Conservation (phyloP, 1,140 invertebrate species). For the Teleogryllus occipitalis region DNA sequence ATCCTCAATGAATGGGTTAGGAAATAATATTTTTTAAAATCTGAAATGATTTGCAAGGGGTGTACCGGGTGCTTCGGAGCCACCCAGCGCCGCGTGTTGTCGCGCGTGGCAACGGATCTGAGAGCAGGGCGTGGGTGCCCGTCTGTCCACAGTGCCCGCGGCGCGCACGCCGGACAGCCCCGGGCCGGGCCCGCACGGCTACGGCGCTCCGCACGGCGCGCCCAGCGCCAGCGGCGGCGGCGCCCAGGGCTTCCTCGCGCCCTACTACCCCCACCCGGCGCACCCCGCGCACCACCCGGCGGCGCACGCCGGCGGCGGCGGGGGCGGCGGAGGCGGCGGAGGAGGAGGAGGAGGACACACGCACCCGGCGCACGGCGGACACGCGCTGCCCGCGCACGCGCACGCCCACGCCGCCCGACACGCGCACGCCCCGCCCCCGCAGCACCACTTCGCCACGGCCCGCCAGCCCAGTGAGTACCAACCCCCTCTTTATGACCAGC, state of each 20-base stretch:
- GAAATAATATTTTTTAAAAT: neutral
- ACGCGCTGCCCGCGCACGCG: neutral
- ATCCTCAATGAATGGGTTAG: no score
- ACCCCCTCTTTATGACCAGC: neutral
- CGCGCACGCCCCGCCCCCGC: neutral
- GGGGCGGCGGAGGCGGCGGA: no score
- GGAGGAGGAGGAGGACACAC: neutral
- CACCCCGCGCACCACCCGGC: conserved; percentile 15
- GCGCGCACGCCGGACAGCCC: conserved; percentile 46
- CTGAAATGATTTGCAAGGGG: neutral
- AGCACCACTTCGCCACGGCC: conserved; percentile 15
- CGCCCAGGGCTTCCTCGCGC: conserved; percentile 18
- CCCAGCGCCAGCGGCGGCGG: neutral
- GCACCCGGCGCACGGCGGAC: conserved; percentile 10
- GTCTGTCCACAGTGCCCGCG: conserved; percentile 31
- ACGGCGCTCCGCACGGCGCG: conserved; percentile 6
- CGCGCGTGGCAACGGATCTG: neutral
- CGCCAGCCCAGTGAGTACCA: conserved; percentile 16
- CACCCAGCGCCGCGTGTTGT: no score
- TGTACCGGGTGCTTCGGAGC: no score
- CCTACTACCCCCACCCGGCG: conserved; percentile 21
- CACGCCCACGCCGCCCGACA: neutral
- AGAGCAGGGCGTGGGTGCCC: neutral
- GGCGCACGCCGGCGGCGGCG: neutral
- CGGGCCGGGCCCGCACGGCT: conserved; percentile 38